Evolutionary conservation across 2,113 vertebrate species (phyloP).

Genomic region (Barnardius zonarius): DNA sequence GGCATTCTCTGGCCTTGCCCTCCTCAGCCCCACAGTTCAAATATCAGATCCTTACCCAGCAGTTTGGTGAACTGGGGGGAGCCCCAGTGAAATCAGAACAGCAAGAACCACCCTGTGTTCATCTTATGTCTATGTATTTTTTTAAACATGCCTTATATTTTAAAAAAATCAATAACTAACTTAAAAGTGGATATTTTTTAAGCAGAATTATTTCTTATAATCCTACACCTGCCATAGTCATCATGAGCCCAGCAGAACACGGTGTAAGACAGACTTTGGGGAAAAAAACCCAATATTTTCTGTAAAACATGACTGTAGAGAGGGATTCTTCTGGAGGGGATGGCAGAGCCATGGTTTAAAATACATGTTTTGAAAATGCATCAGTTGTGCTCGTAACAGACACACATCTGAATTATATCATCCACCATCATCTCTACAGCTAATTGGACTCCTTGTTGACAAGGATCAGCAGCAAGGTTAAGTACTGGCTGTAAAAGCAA

Average conservation of each 20-base stretch:
- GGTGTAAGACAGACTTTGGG: not conserved
- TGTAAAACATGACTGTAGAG: not conserved
- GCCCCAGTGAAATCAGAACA: not conserved
- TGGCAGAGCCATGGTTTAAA: not conserved
- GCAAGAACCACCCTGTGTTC: not conserved
- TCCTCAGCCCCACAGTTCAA: not conserved
- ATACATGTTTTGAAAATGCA: not conserved
- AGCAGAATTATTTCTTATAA: not conserved
- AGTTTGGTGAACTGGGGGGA: not conserved
- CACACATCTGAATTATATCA: slow-evolving; percentile 15
- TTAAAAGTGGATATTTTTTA: not conserved
- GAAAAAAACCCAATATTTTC: not conserved
- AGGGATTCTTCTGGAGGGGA: not conserved
- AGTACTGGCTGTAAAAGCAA: slow-evolving; percentile 41
- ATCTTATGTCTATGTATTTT: not conserved
- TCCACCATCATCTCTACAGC: not conserved
- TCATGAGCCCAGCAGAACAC: not conserved
- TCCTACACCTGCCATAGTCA: not conserved
- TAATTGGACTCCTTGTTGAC: slow-evolving; percentile 54
- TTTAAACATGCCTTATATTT: not conserved
- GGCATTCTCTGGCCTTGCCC: not conserved
- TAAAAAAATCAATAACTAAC: not conserved
- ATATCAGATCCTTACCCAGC: not conserved
- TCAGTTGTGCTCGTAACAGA: not conserved
- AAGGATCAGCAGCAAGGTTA: slow-evolving; percentile 37